These are phyloP conservation scores for Drosophila littoralis DNA, from an alignment of 1,140 invertebrate genomes.

Conservation along the genomic window DNA sequence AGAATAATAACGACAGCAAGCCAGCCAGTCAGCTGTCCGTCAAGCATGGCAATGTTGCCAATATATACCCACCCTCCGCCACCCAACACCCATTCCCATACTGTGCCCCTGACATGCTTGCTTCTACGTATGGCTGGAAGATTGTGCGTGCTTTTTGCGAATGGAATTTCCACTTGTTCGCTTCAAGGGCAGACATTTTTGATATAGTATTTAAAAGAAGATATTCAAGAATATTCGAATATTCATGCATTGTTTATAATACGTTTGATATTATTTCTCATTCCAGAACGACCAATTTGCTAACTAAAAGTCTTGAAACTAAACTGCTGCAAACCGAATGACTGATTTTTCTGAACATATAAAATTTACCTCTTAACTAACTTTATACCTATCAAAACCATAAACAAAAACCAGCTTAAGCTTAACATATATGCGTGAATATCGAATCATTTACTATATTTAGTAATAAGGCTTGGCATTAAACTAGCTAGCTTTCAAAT, in stretches of 20 bases:
- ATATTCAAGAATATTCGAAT: neutral
- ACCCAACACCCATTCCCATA: neutral
- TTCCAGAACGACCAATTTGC: constrained; percentile 74
- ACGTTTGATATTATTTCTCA: constrained; percentile 9
- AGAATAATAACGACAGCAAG: neutral
- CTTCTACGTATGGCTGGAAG: constrained; percentile 12
- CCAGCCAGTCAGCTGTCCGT: constrained; percentile 14
- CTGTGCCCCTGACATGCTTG: neutral
- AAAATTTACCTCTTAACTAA: constrained; percentile 61
- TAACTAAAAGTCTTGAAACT: constrained; percentile 71
- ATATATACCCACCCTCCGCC: neutral
- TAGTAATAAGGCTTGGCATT: neutral
- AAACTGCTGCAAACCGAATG: constrained; percentile 76
- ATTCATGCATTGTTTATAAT: neutral
- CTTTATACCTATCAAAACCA: constrained; percentile 38
- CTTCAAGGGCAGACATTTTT: constrained; percentile 26
- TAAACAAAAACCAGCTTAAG: no score
- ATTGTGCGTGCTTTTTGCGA: constrained; percentile 27
- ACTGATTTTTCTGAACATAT: constrained; percentile 69
- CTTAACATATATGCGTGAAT: constrained; percentile 16
- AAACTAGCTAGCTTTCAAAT: constrained; percentile 18
- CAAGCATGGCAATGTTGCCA: constrained; percentile 8
- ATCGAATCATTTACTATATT: constrained; percentile 35
- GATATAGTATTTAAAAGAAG: neutral
- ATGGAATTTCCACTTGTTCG: constrained; percentile 48